These are phyloP conservation scores for Yponomeuta cagnagella DNA, from an alignment of 2,888 invertebrate genomes.

Conservation along the genomic window DNA sequence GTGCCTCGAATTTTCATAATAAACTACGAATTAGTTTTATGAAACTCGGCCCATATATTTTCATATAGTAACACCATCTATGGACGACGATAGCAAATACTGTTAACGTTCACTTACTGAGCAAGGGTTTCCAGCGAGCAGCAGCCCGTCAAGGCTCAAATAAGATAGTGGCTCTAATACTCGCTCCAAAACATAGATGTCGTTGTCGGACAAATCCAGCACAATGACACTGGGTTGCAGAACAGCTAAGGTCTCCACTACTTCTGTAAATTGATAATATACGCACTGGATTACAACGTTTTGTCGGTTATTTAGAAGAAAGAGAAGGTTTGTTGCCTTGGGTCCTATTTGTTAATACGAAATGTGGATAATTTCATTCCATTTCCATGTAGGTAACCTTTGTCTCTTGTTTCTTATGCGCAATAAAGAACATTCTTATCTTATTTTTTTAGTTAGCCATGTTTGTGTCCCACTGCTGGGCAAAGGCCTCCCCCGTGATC, in stretches of 20 bases:
- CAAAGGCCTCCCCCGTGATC: too few species aligned
- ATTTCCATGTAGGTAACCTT: too few species aligned
- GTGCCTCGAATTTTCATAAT: too few species aligned
- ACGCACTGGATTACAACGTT: background rate
- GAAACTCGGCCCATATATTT: background rate
- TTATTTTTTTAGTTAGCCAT: too few species aligned
- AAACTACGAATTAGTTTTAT: too few species aligned
- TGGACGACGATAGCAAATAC: constrained; percentile 16
- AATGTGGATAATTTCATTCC: background rate
- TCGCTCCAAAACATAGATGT: constrained; percentile 68
- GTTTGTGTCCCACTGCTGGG: too few species aligned
- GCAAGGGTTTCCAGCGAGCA: constrained; percentile 76
- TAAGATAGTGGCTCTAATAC: constrained; percentile 47
- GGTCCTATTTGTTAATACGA: background rate
- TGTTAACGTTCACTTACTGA: constrained; percentile 49
- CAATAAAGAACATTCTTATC: too few species aligned
- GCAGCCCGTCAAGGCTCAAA: constrained; percentile 57
- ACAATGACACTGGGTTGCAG: constrained; percentile 43
- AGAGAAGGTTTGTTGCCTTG: too few species aligned
- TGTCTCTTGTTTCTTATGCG: too few species aligned
- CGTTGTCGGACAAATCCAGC: constrained; percentile 75
- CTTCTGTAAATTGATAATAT: constrained; percentile 34
- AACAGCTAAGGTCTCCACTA: constrained; percentile 30
- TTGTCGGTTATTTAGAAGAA: constrained; percentile 8
- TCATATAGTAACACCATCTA: constrained; percentile 37